Percentiles rank a stretch among this genome's conserved stretches.
phyloP scores from a whole-genome alignment of 2,113 vertebrate genomes.

The Otocyon megalotis region DNA sequence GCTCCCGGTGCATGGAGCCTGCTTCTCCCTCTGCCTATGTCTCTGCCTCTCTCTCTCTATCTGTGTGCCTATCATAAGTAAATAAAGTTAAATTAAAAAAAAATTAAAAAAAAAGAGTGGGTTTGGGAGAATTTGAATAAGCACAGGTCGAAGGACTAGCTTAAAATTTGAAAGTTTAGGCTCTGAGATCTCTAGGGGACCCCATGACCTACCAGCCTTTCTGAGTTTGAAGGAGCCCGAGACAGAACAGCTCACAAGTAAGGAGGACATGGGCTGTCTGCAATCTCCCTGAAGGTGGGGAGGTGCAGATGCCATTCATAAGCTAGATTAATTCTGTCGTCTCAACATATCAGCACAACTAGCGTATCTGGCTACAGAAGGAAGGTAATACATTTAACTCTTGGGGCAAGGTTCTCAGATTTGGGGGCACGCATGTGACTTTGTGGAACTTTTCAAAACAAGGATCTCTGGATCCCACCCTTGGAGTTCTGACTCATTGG shows the following conservation, averaged over 20 bases:
- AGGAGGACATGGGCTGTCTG: background rate
- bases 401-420: background rate
- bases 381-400: background rate
- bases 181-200: background rate
- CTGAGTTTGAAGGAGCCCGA: background rate
- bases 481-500: background rate
- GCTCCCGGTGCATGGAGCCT: too few relatives aligned
- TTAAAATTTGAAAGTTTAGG: background rate
- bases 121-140: background rate
- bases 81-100: too few relatives aligned
- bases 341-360: background rate
- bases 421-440: background rate
- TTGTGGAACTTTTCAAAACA: background rate
- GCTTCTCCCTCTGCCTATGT: too few relatives aligned
- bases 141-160: background rate
- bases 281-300: background rate
- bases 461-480: background rate
- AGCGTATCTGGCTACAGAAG: background rate
- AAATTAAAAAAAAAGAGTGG: too few relatives aligned
- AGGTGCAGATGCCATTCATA: background rate
- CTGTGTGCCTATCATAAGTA: too few relatives aligned
- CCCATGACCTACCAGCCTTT: background rate
- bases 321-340: background rate
- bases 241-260: background rate
- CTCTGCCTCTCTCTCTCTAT: too few relatives aligned